Percentiles rank a stretch among this genome's conserved stretches.
These are phyloP conservation scores for Aphidoletes aphidimyza DNA, from an alignment of 2,888 invertebrate genomes.

Conservation along the genomic window DNA sequence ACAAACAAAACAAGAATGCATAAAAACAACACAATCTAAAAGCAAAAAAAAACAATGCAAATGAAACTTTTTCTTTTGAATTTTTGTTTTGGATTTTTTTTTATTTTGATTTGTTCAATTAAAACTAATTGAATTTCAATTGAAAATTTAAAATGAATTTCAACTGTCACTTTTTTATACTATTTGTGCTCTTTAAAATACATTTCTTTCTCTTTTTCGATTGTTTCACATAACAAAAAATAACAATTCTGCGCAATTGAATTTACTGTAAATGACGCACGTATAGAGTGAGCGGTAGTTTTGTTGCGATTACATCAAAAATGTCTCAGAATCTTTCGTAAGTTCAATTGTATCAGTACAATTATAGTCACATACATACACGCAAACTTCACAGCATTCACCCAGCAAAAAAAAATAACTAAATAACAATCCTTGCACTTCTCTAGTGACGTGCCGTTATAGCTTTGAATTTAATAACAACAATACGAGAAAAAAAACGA, in stretches of 20 bases:
- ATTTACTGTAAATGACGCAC: constrained; percentile 27
- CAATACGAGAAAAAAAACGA: too few species aligned
- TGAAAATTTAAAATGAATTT: neutral
- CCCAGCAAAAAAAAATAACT: neutral
- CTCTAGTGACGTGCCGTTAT: too few species aligned
- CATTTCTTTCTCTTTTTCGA: neutral
- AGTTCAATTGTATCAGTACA: constrained; percentile 38
- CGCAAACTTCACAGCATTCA: neutral
- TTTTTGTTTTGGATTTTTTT: neutral
- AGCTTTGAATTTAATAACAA: too few species aligned
- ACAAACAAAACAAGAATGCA: neutral
- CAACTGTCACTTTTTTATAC: neutral
- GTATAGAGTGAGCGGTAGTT: constrained; percentile 44
- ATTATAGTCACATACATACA: neutral
- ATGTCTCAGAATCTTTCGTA: constrained; percentile 55
- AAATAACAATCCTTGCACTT: neutral
- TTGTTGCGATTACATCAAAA: constrained; percentile 52
- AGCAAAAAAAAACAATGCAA: neutral
- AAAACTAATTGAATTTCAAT: constrained; percentile 6
- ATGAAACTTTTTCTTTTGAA: neutral
- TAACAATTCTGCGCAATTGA: neutral
- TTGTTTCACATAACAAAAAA: too few species aligned
- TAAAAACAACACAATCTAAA: neutral
- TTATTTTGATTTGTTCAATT: neutral
- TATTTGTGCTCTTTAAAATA: neutral